Conservation (phyloP, 1,140 invertebrate species). For the Panagrolaimus sp. region DNA sequence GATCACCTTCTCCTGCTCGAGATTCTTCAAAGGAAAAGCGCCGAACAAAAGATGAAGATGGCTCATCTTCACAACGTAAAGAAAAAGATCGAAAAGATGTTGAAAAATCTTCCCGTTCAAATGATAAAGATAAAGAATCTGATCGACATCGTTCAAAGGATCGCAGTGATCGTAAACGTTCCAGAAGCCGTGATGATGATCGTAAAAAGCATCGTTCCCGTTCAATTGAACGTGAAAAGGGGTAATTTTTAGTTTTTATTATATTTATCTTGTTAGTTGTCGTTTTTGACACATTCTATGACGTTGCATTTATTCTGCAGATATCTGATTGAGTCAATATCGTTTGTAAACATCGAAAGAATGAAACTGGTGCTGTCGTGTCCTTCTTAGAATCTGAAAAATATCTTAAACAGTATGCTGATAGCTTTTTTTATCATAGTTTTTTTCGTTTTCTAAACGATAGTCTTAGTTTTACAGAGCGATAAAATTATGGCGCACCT, state of each 20-base stretch:
- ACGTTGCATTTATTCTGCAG: not conserved
- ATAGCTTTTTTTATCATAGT: not conserved
- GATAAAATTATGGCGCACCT: not conserved
- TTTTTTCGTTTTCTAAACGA: conserved; percentile 13
- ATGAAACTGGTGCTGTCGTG: not conserved
- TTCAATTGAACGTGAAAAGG: not conserved
- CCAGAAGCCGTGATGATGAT: conserved; percentile 3
- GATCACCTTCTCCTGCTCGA: too few species aligned
- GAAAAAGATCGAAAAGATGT: too few species aligned
- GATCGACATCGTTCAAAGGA: too few species aligned
- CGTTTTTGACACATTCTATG: not conserved
- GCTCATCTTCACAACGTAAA: too few species aligned
- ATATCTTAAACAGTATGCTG: not conserved
- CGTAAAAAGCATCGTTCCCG: not conserved
- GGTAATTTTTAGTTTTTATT: conserved; percentile 22
- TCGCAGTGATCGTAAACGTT: too few species aligned
- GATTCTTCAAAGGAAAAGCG: too few species aligned
- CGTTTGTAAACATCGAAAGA: not conserved
- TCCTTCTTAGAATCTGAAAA: not conserved
- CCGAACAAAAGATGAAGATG: too few species aligned
- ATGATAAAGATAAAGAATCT: too few species aligned
- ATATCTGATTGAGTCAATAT: conserved; percentile 9
- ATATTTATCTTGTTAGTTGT: not conserved
- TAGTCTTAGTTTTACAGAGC: conserved; percentile 18
- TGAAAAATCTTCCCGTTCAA: too few species aligned